Percentiles rank a stretch among this genome's conserved stretches.
Conservation (phyloP, 2,888 invertebrate species). For the Philopedon plagiatum region DNA sequence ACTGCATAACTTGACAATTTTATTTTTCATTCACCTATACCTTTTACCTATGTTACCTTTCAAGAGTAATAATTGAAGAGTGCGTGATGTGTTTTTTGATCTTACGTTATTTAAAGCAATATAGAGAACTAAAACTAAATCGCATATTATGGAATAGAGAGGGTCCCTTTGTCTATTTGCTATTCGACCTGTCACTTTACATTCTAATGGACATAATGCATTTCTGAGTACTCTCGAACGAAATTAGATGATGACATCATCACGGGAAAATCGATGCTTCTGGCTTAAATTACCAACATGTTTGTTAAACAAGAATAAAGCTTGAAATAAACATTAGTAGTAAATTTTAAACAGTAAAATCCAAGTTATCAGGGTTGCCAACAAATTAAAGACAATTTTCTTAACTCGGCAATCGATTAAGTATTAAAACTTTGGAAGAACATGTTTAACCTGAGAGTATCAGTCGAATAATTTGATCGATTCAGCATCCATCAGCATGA, state of each 20-base stretch:
- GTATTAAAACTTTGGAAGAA: not conserved
- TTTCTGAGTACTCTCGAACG: constrained; percentile 43
- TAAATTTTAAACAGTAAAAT: too few relatives aligned
- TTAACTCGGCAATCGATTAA: not conserved
- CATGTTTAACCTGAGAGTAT: constrained; percentile 19
- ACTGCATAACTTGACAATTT: too few relatives aligned
- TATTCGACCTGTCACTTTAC: constrained; percentile 39
- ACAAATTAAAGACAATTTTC: not conserved
- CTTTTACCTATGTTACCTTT: too few relatives aligned
- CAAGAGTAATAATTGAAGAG: too few relatives aligned
- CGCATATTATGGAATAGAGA: constrained; percentile 16
- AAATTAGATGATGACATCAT: constrained; percentile 33
- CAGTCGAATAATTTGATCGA: constrained; percentile 51
- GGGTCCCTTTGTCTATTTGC: constrained; percentile 36
- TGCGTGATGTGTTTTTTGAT: not conserved
- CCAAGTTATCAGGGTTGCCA: too few relatives aligned
- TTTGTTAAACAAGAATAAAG: not conserved
- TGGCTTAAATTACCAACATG: not conserved
- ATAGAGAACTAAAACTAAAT: not conserved
- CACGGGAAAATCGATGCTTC: constrained; percentile 34
- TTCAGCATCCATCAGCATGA: too few relatives aligned
- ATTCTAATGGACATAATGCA: constrained; percentile 46
- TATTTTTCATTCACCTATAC: too few relatives aligned
- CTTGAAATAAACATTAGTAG: too few relatives aligned
- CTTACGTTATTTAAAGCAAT: not conserved